phyloP scores from a whole-genome alignment of 2,113 vertebrate genomes.

The Lagenorhynchus albirostris region DNA sequence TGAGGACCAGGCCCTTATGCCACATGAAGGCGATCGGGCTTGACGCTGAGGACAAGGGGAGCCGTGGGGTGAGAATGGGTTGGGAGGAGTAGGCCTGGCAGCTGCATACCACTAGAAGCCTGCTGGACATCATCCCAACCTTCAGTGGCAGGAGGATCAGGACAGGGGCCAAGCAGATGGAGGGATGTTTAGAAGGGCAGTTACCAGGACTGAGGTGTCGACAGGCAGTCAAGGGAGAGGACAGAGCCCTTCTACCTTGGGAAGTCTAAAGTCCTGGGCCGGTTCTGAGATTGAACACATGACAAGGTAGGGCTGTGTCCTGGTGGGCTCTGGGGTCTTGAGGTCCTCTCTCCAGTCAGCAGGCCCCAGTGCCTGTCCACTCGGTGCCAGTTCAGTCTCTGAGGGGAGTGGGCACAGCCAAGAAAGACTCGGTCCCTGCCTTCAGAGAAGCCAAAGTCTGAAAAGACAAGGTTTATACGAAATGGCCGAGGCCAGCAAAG shows the following conservation, averaged over 20 bases:
- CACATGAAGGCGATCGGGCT: fast-evolving
- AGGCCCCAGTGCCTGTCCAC: too few relatives aligned
- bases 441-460: background rate
- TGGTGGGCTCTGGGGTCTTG: too few relatives aligned
- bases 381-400: background rate
- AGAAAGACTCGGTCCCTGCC: background rate
- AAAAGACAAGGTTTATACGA: background rate
- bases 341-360: too few relatives aligned
- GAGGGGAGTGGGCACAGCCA: background rate
- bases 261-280: too few relatives aligned
- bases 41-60: background rate
- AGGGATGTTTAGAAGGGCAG: background rate
- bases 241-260: too few relatives aligned
- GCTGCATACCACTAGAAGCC: background rate
- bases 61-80: fast-evolving
- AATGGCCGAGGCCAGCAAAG: background rate
- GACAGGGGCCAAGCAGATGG: background rate
- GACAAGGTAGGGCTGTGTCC: too few relatives aligned
- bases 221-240: background rate
- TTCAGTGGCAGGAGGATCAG: background rate
- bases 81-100: background rate
- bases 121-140: background rate
- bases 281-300: too few relatives aligned
- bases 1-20: background rate
- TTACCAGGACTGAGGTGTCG: background rate